Base-by-base conservation (phyloP, 1,140 invertebrate species). In the Colletes latitarsis region DNA sequence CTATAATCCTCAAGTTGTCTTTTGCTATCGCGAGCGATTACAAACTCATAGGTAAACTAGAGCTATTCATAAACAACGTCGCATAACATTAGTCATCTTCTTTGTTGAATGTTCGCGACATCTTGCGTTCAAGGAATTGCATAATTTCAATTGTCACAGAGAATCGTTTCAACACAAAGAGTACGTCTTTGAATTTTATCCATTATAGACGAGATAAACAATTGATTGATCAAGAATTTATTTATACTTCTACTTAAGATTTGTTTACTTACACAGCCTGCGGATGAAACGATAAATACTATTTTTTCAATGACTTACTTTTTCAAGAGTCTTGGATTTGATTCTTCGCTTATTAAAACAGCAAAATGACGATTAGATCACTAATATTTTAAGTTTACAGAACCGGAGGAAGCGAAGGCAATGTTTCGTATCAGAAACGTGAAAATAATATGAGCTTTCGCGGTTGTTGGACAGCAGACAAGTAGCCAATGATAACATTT, bases 51-150 rank as follows among this genome's bases (percentile, higher is more conserved):
- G 14, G 49, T 12, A n/a, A 15, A 17, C 0, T 14, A 30, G 14
- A 70, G 70, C 41, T 30, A 78, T 64, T 78, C 64, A 64, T 72
- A 64, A 55, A 15, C 39, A 72, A 52, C 71, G 17, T 0, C 19
- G 46, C 21, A 30, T 6, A 10, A 63, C 10, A 19, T 70, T 78
- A 78, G 39, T 78, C 19, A 64, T 64, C 4, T n/a, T 5, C 49
- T 46, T 63, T 46, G 19, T 41, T 21, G 19, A 64, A 43, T 30
- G 21, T 41, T 55, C 12, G 6, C 15, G 4, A 43, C 8, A 0
- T 63, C 9, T 52, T 21, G 30, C 30, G 12, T 15, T 53, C 58
- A 9, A 49, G 43, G 19, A 19, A 19, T 62, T 71, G 46, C 46
- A 12, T 60, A 52, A 77, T 69, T 15, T 60, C 57, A 6, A 62